Base-by-base conservation (phyloP, 2,888 invertebrate genomes). In the Ophioninae sp. region DNA sequence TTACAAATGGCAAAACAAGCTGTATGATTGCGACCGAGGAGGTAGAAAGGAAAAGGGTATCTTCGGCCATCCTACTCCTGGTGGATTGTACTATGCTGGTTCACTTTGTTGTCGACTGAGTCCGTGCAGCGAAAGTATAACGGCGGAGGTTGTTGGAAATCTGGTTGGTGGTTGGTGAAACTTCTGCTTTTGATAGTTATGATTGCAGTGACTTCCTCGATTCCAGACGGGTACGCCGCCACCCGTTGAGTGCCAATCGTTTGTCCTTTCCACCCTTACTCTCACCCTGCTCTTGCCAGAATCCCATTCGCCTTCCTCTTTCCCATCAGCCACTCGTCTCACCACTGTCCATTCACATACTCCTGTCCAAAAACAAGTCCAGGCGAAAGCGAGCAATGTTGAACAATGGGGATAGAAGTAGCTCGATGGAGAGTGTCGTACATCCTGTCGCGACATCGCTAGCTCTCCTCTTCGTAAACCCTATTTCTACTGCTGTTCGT, bases 131-230 rank as follows among this genome's bases (percentile, higher is more conserved):
- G 30, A 69, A 75, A 80, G 82, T 82, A 51, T 51, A 77, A 72
- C 37, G 30, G 71, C 78, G 73, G 83, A 72, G 83, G 81, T 86
- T 83, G 80, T 65, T 68, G 78, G 51, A 65, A 77, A 83, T 63
- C 82, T 59, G 67, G 85, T 75, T 67, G 86, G 85, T 61, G 75
- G 73, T 85, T 81, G 80, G 58, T 82, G 87, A 82, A 88, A 89
- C 87, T 89, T 89, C 87, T 89, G 89, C 86, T 89, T 87, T 87
- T 90, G 90, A 90, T 89, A 89, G 90, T 90, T 91, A 90, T 90
- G 90, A 90, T 90, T 90, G 88, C 88, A 85, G 81, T 56, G 74
- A 87, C 86, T 84, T 85, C 85, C 85, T 86, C 84, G 79, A 82
- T 85, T 87, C 86, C 85, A 81, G 82, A 83, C 82, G 86, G 85